Percentiles rank a stretch among this genome's conserved stretches.
Evolutionary conservation across 2,888 invertebrate genomes (phyloP).

Genomic region (Eremobia ochroleuca): DNA sequence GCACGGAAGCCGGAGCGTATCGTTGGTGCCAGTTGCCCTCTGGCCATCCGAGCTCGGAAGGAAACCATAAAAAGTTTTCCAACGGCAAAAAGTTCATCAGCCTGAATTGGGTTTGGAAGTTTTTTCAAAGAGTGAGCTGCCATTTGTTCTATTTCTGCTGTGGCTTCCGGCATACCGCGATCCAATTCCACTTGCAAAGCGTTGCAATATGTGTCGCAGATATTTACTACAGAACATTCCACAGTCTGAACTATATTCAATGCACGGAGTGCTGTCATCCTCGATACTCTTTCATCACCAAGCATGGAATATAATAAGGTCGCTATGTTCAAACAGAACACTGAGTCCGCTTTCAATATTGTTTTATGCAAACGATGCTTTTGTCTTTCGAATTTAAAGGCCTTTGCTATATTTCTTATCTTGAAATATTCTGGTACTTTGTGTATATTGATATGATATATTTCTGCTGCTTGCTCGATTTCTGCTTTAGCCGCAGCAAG

Average conservation of each 20-base stretch:
- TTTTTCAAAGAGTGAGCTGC: conserved; percentile 77
- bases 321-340: conserved; percentile 84
- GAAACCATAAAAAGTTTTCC: conserved; percentile 85
- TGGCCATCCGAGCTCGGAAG: conserved; percentile 84
- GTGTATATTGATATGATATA: conserved; percentile 79
- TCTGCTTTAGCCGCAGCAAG: conserved; percentile 77
- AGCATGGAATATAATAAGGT: conserved; percentile 80
- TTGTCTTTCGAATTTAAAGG: conserved; percentile 73
- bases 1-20: conserved; percentile 85
- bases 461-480: conserved; percentile 78
- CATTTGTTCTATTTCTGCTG: conserved; percentile 81
- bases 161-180: conserved; percentile 80
- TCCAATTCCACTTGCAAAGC: conserved; percentile 86
- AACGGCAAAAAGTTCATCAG: conserved; percentile 85
- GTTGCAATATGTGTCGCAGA: conserved; percentile 87
- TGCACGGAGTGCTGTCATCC: conserved; percentile 78
- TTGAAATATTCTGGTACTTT: conserved; percentile 78
- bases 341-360: conserved; percentile 78
- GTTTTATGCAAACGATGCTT: conserved; percentile 75
- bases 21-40: conserved; percentile 78
- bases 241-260: conserved; percentile 81
- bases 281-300: conserved; percentile 80
- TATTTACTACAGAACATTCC: conserved; percentile 81
- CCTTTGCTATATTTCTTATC: conserved; percentile 71
- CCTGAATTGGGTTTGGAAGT: conserved; percentile 78